phyloP scores from a whole-genome alignment of 2,888 invertebrate genomes.

The Chalcis sispes region DNA sequence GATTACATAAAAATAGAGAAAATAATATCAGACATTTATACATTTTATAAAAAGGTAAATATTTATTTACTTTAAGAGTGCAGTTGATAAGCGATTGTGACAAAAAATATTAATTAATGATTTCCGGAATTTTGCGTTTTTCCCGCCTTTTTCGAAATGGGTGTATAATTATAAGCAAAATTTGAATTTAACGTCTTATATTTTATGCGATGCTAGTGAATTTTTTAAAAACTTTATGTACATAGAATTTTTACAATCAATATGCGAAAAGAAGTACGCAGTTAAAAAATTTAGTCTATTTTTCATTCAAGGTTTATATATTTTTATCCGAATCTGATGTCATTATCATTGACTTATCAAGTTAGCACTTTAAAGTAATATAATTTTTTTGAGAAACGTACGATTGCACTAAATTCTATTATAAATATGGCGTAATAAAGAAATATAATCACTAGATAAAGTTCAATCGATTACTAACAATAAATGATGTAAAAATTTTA shows the following conservation, averaged over 20 bases:
- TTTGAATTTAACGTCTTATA: neutral
- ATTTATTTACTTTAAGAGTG: neutral
- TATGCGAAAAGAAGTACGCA: neutral
- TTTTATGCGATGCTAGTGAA: neutral
- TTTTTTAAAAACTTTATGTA: no score
- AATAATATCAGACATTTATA: no score
- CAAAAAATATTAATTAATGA: neutral
- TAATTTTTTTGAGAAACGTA: no score
- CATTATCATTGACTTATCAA: slow-evolving; percentile 31
- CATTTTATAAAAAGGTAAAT: no score
- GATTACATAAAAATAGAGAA: no score
- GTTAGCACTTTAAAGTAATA: neutral
- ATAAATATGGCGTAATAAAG: no score
- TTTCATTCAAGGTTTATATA: slow-evolving; percentile 18
- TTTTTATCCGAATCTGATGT: slow-evolving; percentile 29
- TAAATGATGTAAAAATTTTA: no score
- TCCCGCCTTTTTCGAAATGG: neutral
- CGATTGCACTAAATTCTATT: no score
- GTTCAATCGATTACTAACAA: no score
- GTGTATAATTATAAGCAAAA: neutral
- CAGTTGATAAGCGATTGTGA: slow-evolving; percentile 13
- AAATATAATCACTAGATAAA: no score
- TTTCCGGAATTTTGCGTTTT: neutral
- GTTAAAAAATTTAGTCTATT: neutral
- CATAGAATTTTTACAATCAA: neutral